These are phyloP conservation scores for Linnaemya tessellans DNA, from an alignment of 2,888 invertebrate genomes.

Conservation along the genomic window DNA sequence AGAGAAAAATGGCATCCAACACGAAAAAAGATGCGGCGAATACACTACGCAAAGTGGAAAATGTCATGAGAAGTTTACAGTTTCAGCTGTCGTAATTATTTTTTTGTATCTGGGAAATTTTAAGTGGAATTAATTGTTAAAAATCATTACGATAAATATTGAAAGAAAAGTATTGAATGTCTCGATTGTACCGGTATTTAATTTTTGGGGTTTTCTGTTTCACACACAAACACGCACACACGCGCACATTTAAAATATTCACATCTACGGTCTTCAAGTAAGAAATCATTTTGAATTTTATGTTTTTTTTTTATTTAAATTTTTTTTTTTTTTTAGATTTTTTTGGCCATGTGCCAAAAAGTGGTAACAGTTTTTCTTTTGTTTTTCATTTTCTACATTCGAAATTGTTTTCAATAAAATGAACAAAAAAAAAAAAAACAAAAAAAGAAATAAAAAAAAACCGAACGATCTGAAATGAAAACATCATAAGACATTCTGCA, in stretches of 20 bases:
- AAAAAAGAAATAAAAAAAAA: too few species aligned
- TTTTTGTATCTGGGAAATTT: constrained; percentile 6
- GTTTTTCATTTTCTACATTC: constrained; percentile 31
- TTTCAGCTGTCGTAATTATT: constrained; percentile 63
- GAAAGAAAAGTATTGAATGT: constrained; percentile 33
- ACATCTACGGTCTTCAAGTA: constrained; percentile 3
- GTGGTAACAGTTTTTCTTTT: constrained; percentile 59
- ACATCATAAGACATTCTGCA: constrained; percentile 49
- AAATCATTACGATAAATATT: constrained; percentile 10
- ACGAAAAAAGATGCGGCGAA: constrained; percentile 28
- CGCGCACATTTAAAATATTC: neutral
- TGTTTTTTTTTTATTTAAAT: constrained; percentile 27
- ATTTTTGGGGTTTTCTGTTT: neutral
- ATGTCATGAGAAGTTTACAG: constrained; percentile 63
- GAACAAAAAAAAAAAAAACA: constrained; percentile 20
- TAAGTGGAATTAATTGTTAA: constrained; percentile 8
- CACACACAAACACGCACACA: too few species aligned
- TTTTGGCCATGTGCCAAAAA: constrained; percentile 68
- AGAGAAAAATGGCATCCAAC: constrained; percentile 45
- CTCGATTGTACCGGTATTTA: neutral
- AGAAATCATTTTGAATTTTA: constrained; percentile 41
- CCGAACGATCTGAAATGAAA: constrained; percentile 27
- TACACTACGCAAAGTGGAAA: constrained; percentile 62
- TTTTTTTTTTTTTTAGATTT: constrained; percentile 25
- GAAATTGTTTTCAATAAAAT: constrained; percentile 46